Base-by-base conservation (phyloP, 2,797 vertebrate species). In the Microhierax caerulescens region DNA sequence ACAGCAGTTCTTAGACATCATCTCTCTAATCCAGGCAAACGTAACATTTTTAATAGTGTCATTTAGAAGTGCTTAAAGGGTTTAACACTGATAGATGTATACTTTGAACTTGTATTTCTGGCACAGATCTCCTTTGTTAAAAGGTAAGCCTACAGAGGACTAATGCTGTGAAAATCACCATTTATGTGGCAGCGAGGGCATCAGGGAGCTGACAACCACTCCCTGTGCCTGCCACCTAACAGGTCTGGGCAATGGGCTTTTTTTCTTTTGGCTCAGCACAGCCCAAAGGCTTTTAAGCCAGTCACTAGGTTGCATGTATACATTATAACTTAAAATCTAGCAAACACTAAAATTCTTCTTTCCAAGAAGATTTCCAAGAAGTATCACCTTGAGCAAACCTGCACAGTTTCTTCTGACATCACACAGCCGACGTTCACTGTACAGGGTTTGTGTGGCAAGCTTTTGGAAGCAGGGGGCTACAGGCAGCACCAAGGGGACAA, bases 371-470 rank as follows among this genome's bases (percentile, higher is more conserved):
- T 50, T 77, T 72, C 36, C 56, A 70, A 70, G 7, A 16, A 16
- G 1, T 28, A 85, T 14, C 24, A 75, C 8, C 63, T 73, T 13
- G n/a, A 63, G 39, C 6, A 73, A 88, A 75, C 18, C 45, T 39
- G 24, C 54, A 36, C 24, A 56, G 69, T 85, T 77, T 68, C 27
- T 78, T 78, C 37, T 34, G 7, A 34, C 54, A 11, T 39, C 45
- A 34, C 7, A 43, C 1, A 39, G 20, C 4, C 6, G 74, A 34
- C 0, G 0, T 36, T 92, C 54, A 54, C 11, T 10, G 41, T 41
- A 41, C 16, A 16, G 41, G 41, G 41, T 41, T 41, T 41, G 41
- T 7, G 6, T 17, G 41, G 41, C 41, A 41, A 41, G 15, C 15
- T 17, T 41, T 15, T 15, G 41, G 41, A 16, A 17, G 41, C 6